These are phyloP conservation scores for Cromileptes altivelis DNA, from an alignment of 2,113 vertebrate genomes.

Conservation along the genomic window DNA sequence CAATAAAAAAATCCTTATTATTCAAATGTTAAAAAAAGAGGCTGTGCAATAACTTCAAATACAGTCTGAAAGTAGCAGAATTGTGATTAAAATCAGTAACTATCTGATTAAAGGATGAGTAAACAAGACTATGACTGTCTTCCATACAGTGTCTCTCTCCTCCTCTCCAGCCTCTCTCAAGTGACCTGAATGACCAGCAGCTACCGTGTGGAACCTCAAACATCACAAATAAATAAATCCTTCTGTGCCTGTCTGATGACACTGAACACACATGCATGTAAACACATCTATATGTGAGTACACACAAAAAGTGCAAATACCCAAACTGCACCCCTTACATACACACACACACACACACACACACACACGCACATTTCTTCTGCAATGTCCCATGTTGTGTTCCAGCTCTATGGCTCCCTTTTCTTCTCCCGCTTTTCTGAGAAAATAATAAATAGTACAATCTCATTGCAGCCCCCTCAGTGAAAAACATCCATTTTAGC, in stretches of 20 bases:
- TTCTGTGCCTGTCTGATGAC: slow-evolving; percentile 25
- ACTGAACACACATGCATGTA: slow-evolving; percentile 25
- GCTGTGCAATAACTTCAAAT: neutral
- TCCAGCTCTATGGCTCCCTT: slow-evolving; percentile 59
- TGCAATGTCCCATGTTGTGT: neutral
- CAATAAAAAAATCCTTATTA: neutral
- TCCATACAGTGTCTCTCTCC: neutral
- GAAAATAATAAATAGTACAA: slow-evolving; percentile 69
- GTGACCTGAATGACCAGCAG: slow-evolving; percentile 29
- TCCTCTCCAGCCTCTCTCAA: slow-evolving; percentile 3
- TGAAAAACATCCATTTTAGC: slow-evolving; percentile 66
- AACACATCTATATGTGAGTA: slow-evolving; percentile 31
- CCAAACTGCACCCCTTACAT: slow-evolving; percentile 9
- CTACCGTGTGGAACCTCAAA: slow-evolving; percentile 61
- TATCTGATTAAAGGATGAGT: neutral
- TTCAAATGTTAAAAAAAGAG: neutral
- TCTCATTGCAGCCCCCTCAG: slow-evolving; percentile 39
- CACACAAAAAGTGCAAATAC: slow-evolving; percentile 21
- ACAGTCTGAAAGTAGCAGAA: neutral
- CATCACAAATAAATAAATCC: slow-evolving; percentile 62
- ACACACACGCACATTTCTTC: slow-evolving; percentile 10
- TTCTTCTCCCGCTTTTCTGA: slow-evolving; percentile 30
- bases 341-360: slow-evolving; percentile 8
- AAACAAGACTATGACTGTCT: neutral
- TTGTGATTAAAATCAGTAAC: neutral